Conservation (phyloP, 2,888 invertebrate genomes). For the Machimus atricapillus region DNA sequence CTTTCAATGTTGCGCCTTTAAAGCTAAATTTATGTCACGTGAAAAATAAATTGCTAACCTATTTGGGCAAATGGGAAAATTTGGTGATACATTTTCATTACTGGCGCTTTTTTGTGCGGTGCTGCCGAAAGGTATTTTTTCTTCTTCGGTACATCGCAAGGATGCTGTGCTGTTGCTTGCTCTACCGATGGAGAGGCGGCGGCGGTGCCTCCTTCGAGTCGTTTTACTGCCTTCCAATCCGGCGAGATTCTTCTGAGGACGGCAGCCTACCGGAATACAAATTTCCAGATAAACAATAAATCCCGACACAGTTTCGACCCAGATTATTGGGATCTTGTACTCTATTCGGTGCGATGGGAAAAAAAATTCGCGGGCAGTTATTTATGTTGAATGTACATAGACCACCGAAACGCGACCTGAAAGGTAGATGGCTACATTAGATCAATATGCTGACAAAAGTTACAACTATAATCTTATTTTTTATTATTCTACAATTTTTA, state of each 20-base stretch:
- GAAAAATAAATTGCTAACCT: slow-evolving; percentile 40
- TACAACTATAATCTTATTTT: neutral
- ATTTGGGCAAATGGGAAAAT: slow-evolving; percentile 38
- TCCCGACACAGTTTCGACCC: slow-evolving; percentile 15
- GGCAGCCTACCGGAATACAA: slow-evolving; percentile 17
- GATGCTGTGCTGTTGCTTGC: neutral
- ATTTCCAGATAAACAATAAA: slow-evolving; percentile 36
- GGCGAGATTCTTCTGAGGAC: neutral
- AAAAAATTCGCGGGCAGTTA: neutral
- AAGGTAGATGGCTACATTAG: neutral
- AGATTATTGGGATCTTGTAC: slow-evolving; percentile 30
- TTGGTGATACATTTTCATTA: slow-evolving; percentile 39
- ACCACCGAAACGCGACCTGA: neutral
- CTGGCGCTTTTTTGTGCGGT: neutral
- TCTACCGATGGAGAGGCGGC: neutral
- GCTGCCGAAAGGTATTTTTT: neutral
- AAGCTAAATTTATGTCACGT: slow-evolving; percentile 39
- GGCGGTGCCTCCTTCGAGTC: neutral
- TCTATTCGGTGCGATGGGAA: slow-evolving; percentile 15
- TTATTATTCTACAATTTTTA: no score
- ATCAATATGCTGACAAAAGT: neutral
- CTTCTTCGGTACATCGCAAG: neutral
- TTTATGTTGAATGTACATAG: slow-evolving; percentile 3
- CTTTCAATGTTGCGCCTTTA: slow-evolving; percentile 33
- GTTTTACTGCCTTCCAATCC: neutral